phyloP scores from a whole-genome alignment of 2,113 vertebrate genomes.

The Lichenostomus cassidix region DNA sequence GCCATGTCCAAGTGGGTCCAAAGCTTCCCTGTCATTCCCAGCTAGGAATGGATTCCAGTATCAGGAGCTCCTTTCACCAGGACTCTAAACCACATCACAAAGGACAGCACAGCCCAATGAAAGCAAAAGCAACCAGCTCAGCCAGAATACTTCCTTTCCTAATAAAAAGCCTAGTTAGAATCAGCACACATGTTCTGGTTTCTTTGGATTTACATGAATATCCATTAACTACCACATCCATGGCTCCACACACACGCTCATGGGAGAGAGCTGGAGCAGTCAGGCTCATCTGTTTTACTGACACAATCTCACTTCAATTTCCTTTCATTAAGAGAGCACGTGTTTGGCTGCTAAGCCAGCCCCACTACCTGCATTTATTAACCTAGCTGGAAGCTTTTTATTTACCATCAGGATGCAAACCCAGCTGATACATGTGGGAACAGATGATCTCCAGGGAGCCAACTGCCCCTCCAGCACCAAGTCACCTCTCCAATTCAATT shows the following conservation, averaged over 20 bases:
- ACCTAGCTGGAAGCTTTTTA: background rate
- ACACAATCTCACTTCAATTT: background rate
- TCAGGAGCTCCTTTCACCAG: background rate
- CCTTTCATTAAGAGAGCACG: background rate
- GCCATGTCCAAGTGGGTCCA: fast-evolving
- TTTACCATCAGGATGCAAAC: background rate
- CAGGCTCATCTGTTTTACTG: background rate
- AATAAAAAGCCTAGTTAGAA: background rate
- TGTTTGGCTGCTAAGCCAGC: background rate
- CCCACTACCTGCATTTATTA: background rate
- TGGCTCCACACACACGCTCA: fast-evolving
- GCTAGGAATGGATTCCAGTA: background rate
- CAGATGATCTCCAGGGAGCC: background rate
- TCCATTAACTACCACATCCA: background rate
- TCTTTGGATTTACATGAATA: background rate
- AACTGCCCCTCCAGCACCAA: background rate
- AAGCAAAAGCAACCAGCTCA: background rate
- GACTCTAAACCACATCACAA: background rate
- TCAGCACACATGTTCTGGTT: background rate
- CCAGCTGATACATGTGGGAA: background rate
- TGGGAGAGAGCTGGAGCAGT: background rate
- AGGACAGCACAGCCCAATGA: background rate
- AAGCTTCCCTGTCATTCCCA: background rate
- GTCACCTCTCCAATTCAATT: fast-evolving
- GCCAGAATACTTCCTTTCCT: background rate